Evolutionary conservation across 2,113 vertebrate species (phyloP), one percentile per base, ranked within the genome.

Genomic region (Scomber colias): DNA sequence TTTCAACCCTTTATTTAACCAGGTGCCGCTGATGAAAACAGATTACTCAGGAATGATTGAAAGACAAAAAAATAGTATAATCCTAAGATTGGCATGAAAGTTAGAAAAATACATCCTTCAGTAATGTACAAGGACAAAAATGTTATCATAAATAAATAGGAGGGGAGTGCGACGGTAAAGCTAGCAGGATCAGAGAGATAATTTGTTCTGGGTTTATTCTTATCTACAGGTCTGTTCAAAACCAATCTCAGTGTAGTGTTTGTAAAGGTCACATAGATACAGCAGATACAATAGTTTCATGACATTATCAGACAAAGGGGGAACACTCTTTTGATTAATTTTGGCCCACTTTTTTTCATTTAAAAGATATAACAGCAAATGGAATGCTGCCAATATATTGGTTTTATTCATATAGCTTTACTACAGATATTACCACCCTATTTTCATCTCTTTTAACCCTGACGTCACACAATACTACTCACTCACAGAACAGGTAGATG

Each of bases 1-100:
- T 19, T 74, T 56, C 45, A n/a, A 1, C 35, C 45, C 51, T 76
- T 66, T 84, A 59, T 82, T 84, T 82, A 55, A 74, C 61, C 79
- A 77, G 60, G 75, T 82, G 73, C 8, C 35, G 79, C 3, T 14
- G 60, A 55, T 30, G 27, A 54, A 78, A 71, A 56, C 17, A 64
- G 8, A 63, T 75, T 82, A 65, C 14, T 55, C 24, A 57, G 71
- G 44, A 74, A 51, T 65, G 48, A 70, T 27, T 21, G 27, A 31
- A 9, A 35, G 10, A 74, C 19, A 57, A 48, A 72, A 66, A 45
- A 44, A 24, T 0, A 40, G 35, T 53, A 45, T 21, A 62, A 79
- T 64, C 62, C 53, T 11, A 30, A 49, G 11, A 24, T 46, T 14
- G 51, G 75, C 55, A 46, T 13, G 11, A 14, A 49, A 44, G 24